Evolutionary conservation across 1,140 invertebrate genomes (phyloP).

Genomic region (Zaprionus nigranus): DNA sequence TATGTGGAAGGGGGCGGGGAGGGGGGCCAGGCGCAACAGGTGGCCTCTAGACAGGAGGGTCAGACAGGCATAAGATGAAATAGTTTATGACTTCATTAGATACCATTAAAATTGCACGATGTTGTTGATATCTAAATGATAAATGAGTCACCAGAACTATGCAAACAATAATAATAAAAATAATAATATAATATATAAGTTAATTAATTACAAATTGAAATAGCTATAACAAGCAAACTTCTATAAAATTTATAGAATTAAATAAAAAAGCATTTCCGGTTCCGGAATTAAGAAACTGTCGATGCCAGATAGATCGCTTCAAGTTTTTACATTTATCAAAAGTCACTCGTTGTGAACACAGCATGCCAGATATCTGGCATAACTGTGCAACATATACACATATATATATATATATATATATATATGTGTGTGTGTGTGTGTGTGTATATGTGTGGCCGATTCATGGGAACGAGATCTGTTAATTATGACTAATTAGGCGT

Average conservation of each 20-base stretch:
- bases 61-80: not conserved
- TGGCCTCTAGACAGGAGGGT: not conserved
- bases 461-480: conserved; percentile 59
- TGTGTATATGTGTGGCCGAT: conserved; percentile 2
- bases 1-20: not conserved
- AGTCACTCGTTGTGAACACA: conserved; percentile 7
- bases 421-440: not conserved
- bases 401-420: not conserved
- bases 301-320: no score
- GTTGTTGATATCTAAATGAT: not conserved
- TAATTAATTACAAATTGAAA: not conserved
- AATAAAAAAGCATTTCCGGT: not conserved
- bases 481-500: conserved; percentile 74
- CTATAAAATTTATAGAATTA: no score
- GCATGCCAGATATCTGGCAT: conserved; percentile 15
- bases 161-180: not conserved
- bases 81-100: conserved; percentile 8
- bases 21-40: conserved; percentile 23
- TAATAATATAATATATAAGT: not conserved
- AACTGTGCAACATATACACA: conserved; percentile 2
- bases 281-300: not conserved
- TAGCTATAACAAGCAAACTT: no score
- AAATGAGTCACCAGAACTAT: not conserved
- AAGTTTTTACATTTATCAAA: not conserved
- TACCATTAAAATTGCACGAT: conserved; percentile 1